Base-by-base conservation (phyloP, 1,140 invertebrate species). In the Cydia strobilella region DNA sequence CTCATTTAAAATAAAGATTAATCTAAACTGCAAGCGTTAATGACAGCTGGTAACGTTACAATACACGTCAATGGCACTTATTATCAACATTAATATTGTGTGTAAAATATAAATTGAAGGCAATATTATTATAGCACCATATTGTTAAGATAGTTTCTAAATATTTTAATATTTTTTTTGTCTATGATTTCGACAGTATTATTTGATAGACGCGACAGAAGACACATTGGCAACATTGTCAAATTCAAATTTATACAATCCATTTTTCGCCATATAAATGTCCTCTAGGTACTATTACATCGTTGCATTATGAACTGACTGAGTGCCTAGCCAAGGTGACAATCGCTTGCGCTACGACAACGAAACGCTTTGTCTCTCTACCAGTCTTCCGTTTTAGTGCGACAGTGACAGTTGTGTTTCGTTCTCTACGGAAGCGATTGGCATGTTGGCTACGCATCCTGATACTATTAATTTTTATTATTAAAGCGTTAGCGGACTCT, bases 401-500 rank as follows among this genome's bases (percentile, higher is more conserved):
- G n/a, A n/a, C n/a, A n/a, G n/a, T n/a, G n/a, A n/a, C n/a, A n/a
- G n/a, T n/a, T n/a, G n/a, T n/a, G n/a, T n/a, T n/a, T n/a, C n/a
- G n/a, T n/a, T n/a, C n/a, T n/a, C n/a, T n/a, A n/a, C n/a, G n/a
- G n/a, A n/a, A n/a, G n/a, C n/a, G n/a, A n/a, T n/a, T n/a, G n/a
- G n/a, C n/a, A n/a, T n/a, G n/a, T n/a, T n/a, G n/a, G n/a, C n/a
- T n/a, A n/a, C n/a, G n/a, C n/a, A n/a, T n/a, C n/a, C n/a, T n/a
- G n/a, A n/a, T n/a, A n/a, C n/a, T n/a, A n/a, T n/a, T n/a, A n/a
- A n/a, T n/a, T n/a, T n/a, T n/a, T n/a, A 18, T 18, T 0, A 54
- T n/a, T n/a, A 54, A 54, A 54, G 51, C 20, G 39, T 82, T 77
- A 92, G 79, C 91, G 90, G 5, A 93, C 86, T 75, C 90, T 87